These are phyloP conservation scores for Vanessa cardui DNA, from an alignment of 2,888 invertebrate species.

Conservation along the genomic window DNA sequence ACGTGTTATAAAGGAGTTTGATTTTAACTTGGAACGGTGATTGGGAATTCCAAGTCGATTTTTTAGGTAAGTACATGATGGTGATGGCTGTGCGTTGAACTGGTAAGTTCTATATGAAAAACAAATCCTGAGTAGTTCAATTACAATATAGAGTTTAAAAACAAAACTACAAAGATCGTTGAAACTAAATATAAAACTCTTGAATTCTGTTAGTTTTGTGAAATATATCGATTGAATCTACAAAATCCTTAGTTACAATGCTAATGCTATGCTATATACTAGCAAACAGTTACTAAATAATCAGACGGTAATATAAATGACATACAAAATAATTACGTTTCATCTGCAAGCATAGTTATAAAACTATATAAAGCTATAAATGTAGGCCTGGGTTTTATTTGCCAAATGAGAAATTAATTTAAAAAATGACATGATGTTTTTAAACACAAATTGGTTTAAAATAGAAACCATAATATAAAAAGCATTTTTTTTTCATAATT, in stretches of 20 bases:
- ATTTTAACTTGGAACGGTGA: conserved; percentile 41
- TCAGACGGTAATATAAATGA: background rate
- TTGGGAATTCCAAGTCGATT: conserved; percentile 20
- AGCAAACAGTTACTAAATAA: background rate
- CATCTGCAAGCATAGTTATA: no score
- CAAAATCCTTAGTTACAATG: background rate
- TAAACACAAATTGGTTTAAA: background rate
- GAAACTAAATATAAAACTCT: no score
- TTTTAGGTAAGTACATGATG: conserved; percentile 22
- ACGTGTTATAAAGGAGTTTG: conserved; percentile 46
- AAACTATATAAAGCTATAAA: no score
- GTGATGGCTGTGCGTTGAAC: conserved; percentile 6
- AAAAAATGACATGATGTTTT: background rate
- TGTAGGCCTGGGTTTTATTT: no score
- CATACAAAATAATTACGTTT: background rate
- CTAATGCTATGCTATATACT: no score
- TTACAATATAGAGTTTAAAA: background rate
- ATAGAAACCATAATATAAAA: no score
- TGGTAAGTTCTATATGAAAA: conserved; percentile 24
- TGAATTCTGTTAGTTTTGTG: background rate
- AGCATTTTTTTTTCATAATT: no score
- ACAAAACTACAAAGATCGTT: no score
- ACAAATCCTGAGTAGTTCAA: background rate
- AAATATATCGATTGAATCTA: background rate
- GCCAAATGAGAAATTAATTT: no score